Percentiles rank a stretch among this genome's conserved stretches.
phyloP scores from a whole-genome alignment of 2,797 vertebrate species.

The Dromococcyx pavoninus region DNA sequence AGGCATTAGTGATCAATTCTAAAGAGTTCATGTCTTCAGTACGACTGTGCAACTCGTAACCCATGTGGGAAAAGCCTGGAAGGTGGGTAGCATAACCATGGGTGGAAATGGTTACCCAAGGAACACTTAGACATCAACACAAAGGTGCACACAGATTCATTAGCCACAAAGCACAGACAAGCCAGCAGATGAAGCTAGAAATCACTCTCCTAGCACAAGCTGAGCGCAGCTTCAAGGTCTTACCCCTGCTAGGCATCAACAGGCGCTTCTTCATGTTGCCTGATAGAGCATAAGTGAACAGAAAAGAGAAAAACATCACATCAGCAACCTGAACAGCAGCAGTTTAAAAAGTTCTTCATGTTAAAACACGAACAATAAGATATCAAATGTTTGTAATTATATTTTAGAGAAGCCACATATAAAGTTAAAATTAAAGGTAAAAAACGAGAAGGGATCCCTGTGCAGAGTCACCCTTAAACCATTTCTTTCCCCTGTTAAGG shows the following conservation, averaged over 20 bases:
- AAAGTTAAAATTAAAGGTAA: neutral
- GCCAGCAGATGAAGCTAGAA: conserved; percentile 69
- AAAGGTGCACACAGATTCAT: conserved; percentile 64
- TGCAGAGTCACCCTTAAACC: neutral
- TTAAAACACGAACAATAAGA: conserved; percentile 33
- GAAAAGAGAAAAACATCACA: conserved; percentile 74
- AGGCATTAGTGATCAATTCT: neutral
- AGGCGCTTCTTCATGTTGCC: conserved; percentile 85
- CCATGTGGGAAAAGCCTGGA: conserved; percentile 42
- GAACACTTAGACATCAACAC: conserved; percentile 65
- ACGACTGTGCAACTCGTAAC: fast-evolving
- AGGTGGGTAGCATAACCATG: conserved; percentile 54
- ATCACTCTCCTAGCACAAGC: conserved; percentile 65
- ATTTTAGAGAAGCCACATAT: neutral
- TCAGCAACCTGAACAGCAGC: conserved; percentile 69
- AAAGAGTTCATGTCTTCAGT: neutral
- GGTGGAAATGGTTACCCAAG: conserved; percentile 55
- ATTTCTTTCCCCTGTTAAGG: neutral
- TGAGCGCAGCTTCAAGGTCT: conserved; percentile 71
- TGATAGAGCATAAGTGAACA: conserved; percentile 75
- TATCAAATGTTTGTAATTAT: neutral
- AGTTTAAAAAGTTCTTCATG: conserved; percentile 45
- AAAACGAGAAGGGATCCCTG: neutral
- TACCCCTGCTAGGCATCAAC: conserved; percentile 85
- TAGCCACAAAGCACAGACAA: conserved; percentile 68